phyloP scores from a whole-genome alignment of 2,888 invertebrate species.

The Caenorhabditis macrosperma region DNA sequence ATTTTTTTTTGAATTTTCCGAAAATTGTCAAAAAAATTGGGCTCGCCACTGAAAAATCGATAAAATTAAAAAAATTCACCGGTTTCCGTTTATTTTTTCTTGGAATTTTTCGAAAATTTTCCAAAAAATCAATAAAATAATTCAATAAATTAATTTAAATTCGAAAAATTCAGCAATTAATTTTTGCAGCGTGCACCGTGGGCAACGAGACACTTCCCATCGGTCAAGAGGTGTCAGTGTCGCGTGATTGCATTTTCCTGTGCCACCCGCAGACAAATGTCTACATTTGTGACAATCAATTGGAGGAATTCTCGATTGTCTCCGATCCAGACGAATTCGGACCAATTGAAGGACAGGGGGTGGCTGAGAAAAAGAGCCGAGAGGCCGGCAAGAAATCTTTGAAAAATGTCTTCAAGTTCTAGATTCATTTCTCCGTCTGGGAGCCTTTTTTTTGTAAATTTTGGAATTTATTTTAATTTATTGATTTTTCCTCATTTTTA shows the following conservation, averaged over 20 bases:
- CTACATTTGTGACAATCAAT: conserved; percentile 62
- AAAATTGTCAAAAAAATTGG: too few species aligned
- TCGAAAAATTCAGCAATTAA: too few species aligned
- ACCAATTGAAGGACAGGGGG: not conserved
- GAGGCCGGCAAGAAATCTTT: conserved; percentile 6
- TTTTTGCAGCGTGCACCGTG: conserved; percentile 65
- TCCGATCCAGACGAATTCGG: not conserved
- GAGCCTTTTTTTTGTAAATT: not conserved
- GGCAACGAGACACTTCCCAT: conserved; percentile 52
- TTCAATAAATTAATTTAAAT: too few species aligned
- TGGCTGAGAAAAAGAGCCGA: not conserved
- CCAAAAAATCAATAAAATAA: too few species aligned
- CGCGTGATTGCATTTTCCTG: conserved; percentile 65
- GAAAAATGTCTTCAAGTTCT: conserved; percentile 46
- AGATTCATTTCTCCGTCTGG: not conserved
- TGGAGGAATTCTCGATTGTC: conserved; percentile 60
- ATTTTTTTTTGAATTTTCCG: too few species aligned
- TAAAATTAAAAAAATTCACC: too few species aligned
- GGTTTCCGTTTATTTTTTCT: too few species aligned
- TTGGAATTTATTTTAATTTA: not conserved
- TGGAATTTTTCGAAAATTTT: too few species aligned
- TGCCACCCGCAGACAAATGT: conserved; percentile 68
- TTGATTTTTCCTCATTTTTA: too few species aligned
- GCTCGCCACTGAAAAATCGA: too few species aligned
- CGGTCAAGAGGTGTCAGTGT: conserved; percentile 64